Base-by-base conservation (phyloP, 2,888 invertebrate species). In the Colletes collaris region DNA sequence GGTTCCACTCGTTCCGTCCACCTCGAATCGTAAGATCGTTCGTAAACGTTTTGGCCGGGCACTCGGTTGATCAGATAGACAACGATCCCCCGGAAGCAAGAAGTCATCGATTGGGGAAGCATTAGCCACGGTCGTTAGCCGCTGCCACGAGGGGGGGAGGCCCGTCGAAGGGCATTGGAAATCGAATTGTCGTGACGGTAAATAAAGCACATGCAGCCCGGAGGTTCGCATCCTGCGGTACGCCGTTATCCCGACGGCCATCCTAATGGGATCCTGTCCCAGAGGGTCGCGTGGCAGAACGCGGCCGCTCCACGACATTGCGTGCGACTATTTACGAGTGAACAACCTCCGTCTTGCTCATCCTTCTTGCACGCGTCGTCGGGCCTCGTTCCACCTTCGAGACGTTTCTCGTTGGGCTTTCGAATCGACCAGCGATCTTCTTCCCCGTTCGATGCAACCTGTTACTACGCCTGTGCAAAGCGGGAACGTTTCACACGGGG, bases 251-350 rank as follows among this genome's bases (percentile, higher is more conserved):
- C 72, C 65, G 65, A 65, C 63, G 76, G 55, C 55, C 65, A 68
- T 81, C 77, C 80, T 86, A 85, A 85, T 83, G 84, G 84, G 77
- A 66, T 76, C 75, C 75, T 68, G 76, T 78, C 81, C 75, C 72
- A 60, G 69, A 85, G 83, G 83, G 84, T 84, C 84, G 81, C 81
- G 81, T 81, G 81, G 81, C 81, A 60, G 66, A 79, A 69, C 75
- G 75, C 80, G 75, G 59, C 55, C 69, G 68, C 71, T 74, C 68
- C 70, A 69, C 76, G 82, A 74, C 76, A 77, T 84, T 83, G 84
- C 84, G 84, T 85, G 84, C 86, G 72, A 72, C 76, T 83, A 77
- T 84, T 83, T 85, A 84, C 79, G 76, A 85, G 71, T 62, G 70
- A 74, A 73, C 81, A 70, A 67, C 71, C 68, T 64, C 55, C 66